Conservation (phyloP, 2,797 vertebrate genomes). For the Tangara arthus region DNA sequence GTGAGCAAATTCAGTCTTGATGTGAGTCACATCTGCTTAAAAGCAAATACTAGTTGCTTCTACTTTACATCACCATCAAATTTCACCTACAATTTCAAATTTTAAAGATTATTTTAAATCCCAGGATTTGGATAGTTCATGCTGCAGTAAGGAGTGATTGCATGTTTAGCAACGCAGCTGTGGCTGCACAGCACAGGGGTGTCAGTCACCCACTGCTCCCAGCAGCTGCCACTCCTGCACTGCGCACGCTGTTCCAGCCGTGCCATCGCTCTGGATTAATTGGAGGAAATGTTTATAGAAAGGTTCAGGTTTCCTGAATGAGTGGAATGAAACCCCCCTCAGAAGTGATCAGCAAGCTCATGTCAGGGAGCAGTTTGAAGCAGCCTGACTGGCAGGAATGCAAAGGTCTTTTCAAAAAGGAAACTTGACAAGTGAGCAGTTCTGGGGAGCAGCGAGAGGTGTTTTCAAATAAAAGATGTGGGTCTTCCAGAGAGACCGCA, state of each 20-base stretch:
- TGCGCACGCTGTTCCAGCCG: rapidly evolving
- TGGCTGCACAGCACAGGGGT: not conserved
- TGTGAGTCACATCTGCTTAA: not conserved
- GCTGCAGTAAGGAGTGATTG: not conserved
- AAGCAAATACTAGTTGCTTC: not conserved
- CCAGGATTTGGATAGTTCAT: not conserved
- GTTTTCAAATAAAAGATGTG: not conserved
- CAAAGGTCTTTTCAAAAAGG: not conserved
- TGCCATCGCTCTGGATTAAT: not conserved
- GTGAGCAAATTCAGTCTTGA: conserved; percentile 16
- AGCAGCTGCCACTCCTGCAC: not conserved
- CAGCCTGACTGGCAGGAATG: not conserved
- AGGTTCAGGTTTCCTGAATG: conserved; percentile 32
- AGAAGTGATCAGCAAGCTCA: not conserved
- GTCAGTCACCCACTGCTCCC: not conserved
- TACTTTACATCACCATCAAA: not conserved
- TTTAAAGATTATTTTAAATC: not conserved
- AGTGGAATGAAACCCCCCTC: conserved; percentile 3
- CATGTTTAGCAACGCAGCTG: not conserved
- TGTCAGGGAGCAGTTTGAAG: not conserved
- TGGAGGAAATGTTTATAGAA: conserved; percentile 43
- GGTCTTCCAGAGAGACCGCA: not conserved
- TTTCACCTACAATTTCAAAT: not conserved
- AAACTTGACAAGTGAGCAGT: not conserved
- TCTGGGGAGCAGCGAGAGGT: not conserved